Conservation (phyloP, 2,797 vertebrate species). For the Lindbergichthys nudifrons region DNA sequence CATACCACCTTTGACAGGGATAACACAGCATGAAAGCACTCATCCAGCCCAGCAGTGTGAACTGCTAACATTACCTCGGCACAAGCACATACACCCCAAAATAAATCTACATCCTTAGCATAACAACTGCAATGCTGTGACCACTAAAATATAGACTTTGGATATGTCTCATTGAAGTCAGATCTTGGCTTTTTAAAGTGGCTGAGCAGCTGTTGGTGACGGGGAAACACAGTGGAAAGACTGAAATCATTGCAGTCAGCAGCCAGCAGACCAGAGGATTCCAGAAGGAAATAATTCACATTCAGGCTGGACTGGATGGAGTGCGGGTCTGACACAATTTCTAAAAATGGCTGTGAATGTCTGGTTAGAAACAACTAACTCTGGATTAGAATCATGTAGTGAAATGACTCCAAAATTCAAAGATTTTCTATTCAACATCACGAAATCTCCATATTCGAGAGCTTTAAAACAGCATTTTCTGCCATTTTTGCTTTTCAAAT, state of each 20-base stretch:
- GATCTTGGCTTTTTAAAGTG: slow-evolving; percentile 69
- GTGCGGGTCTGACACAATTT: slow-evolving; percentile 34
- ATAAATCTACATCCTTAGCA: slow-evolving; percentile 48
- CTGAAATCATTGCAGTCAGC: slow-evolving; percentile 72
- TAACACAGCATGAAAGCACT: slow-evolving; percentile 38
- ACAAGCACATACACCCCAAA: slow-evolving; percentile 25
- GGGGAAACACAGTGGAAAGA: slow-evolving; percentile 70
- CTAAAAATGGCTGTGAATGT: slow-evolving; percentile 25
- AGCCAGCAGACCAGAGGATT: slow-evolving; percentile 44
- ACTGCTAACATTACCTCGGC: slow-evolving; percentile 9
- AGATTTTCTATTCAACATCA: too few species aligned
- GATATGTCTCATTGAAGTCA: slow-evolving; percentile 52
- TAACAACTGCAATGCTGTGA: slow-evolving; percentile 54
- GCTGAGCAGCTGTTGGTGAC: slow-evolving; percentile 71
- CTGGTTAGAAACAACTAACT: neutral
- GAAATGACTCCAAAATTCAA: neutral
- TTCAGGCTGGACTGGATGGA: slow-evolving; percentile 19
- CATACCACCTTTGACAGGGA: slow-evolving; percentile 51
- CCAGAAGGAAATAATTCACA: slow-evolving; percentile 50
- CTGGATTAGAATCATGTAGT: neutral
- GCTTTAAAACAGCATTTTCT: too few species aligned
- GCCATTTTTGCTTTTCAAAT: too few species aligned
- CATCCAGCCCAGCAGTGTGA: slow-evolving; percentile 15
- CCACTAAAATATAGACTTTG: slow-evolving; percentile 66
- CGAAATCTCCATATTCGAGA: too few species aligned